Evolutionary conservation across 2,888 invertebrate genomes (phyloP), one percentile per base, ranked within the genome.

Genomic region (Polyploca ridens): DNA sequence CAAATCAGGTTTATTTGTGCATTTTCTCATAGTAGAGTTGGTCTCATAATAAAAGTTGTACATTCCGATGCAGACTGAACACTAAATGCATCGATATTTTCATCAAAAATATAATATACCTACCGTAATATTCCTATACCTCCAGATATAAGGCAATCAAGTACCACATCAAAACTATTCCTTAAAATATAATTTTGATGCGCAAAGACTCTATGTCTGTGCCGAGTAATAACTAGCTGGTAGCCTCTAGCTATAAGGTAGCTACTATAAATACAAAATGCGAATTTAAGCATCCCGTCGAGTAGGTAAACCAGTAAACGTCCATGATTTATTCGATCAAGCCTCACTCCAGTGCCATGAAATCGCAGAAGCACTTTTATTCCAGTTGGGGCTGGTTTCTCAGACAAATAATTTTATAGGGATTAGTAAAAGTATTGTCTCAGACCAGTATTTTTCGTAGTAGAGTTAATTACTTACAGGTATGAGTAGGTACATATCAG

Each of bases 301-400:
- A 33, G 63, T 58, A 16, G 59, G 59, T 8, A 64, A 68, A 68
- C 68, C 68, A 65, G 69, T 69, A 69, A 69, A 69, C 61, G 62
- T 38, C 64, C 65, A 63, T 63, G 63, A 63, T 57, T 63, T 57
- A 63, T 63, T 41, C 63, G 38, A 35, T 35, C 59, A 35, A 60
- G 54, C 3, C 59, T 16, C 35, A 16, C 35, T 33, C 35, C 63
- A 35, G 58, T 19, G 38, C 19, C 58, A 13, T 16, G 16, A 60
- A 35, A 60, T 60, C 38, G 7, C 41, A 13, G 7, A 41, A 41
- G 41, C 14, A 58, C 58, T 33, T 33, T 58, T 58, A 35, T 60
- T 16, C 0, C 14, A 60, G 38, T 60, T 19, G 54, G 19, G 19
- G 19, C 54, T 16, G 19, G 54, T 54, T 54, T 19, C 54, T 54